Percentiles rank a stretch among this genome's conserved stretches.
phyloP scores from a whole-genome alignment of 1,140 invertebrate genomes.

The Wasmannia auropunctata region DNA sequence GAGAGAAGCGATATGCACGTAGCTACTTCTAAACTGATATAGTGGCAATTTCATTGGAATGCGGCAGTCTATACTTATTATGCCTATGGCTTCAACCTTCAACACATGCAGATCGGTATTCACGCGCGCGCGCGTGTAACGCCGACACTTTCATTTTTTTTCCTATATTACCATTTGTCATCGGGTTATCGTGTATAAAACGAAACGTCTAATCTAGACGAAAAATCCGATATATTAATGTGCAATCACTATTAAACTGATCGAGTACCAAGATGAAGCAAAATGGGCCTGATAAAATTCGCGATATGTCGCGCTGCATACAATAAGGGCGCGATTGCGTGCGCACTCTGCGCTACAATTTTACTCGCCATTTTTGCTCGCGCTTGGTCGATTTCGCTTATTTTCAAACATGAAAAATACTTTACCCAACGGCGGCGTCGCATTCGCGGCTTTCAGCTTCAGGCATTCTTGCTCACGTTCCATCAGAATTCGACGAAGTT shows the following conservation, averaged over 20 bases:
- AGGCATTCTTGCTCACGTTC: conserved; percentile 75
- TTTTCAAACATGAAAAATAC: conserved; percentile 37
- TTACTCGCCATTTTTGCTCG: conserved; percentile 14
- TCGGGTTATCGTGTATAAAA: background rate
- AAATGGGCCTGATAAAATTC: conserved; percentile 24
- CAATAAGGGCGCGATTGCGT: background rate
- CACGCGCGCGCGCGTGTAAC: background rate
- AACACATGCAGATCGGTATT: background rate
- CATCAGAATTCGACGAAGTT: conserved; percentile 69
- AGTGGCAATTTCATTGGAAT: too few relatives aligned
- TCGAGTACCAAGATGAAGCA: conserved; percentile 21
- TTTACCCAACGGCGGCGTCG: conserved; percentile 74
- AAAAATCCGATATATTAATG: conserved; percentile 32
- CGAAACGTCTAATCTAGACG: background rate
- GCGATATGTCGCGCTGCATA: background rate
- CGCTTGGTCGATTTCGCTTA: conserved; percentile 2
- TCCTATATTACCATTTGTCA: background rate
- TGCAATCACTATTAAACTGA: conserved; percentile 9
- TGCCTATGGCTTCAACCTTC: too few relatives aligned
- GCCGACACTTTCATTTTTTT: background rate
- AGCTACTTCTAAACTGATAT: too few relatives aligned
- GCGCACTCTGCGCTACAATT: background rate
- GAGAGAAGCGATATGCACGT: too few relatives aligned
- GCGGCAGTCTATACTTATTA: too few relatives aligned
- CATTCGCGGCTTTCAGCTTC: conserved; percentile 67